Evolutionary conservation across 1,140 invertebrate species (phyloP), one percentile per base, ranked within the genome.

Genomic region (Brachionus koreanus): DNA sequence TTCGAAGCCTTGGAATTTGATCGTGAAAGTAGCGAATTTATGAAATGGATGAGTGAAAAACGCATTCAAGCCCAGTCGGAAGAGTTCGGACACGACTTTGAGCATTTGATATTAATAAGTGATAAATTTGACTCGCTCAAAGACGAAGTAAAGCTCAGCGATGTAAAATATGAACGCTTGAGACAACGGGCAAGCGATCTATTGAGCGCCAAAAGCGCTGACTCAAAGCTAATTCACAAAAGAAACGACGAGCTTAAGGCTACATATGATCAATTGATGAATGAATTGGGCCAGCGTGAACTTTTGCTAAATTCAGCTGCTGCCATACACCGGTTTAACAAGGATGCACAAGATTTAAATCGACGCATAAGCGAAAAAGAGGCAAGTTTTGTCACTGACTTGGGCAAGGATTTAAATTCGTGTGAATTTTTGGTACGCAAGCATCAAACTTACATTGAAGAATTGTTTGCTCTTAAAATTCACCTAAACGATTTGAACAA

Each of bases 61-160:
- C 46, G 76, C 0, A 29, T 37, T 23, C 76, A 79, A 29, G 46
- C 76, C 57, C 76, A 79, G 57, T 79, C 76, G 1, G 76, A 79
- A 79, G 76, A 79, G 10, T 79, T 61, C 3, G 76, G 76, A 4
- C 25, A 79, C n/a, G 76, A 79, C n/a, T 61, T 79, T 57, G 76
- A 79, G 39, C 76, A 79, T 42, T 61, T 79, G 6, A 43, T 39
- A 19, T 23, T 79, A 13, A 79, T 79, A 2, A 57, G 39, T 13
- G 76, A 57, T 4, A 79, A 79, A 42, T 79, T 79, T 52, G 35
- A 23, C 35, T 19, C 10, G 7, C 23, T 79, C 10, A 79, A 79
- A 2, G 76, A 79, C 16, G 76, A 79, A 25, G 33, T 79, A 0
- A 19, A 65, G 33, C 35, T 65, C 12, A 25, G 6, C 10, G 33